Conservation (phyloP, 53 echinoderm and acorn worm species). For the Echinometra lucunter region DNA sequence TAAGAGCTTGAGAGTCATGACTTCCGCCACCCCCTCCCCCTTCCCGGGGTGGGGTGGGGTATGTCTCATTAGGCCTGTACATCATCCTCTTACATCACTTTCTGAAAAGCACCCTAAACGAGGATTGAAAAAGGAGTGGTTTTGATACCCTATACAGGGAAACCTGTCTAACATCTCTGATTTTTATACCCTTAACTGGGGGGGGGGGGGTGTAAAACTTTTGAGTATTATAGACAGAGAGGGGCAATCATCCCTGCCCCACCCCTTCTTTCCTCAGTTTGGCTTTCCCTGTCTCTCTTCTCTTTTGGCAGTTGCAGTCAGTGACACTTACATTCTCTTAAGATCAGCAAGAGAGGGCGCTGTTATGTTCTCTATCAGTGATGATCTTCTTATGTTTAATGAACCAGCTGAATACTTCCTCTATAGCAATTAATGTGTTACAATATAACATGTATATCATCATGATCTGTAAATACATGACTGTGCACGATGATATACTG, state of each 20-base stretch:
- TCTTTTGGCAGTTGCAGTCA: not conserved
- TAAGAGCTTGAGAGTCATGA: too few relatives aligned
- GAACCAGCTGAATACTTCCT: not conserved
- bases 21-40: not conserved
- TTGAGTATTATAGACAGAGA: too few relatives aligned
- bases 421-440: not conserved
- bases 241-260: too few relatives aligned
- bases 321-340: not conserved
- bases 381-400: not conserved
- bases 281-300: not conserved
- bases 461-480: not conserved
- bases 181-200: too few relatives aligned
- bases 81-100: too few relatives aligned
- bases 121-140: too few relatives aligned
- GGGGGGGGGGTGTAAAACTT: too few relatives aligned
- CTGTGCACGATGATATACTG: not conserved
- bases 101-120: too few relatives aligned
- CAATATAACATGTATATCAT: not conserved
- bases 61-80: too few relatives aligned
- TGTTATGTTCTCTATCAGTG: not conserved
- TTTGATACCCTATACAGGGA: too few relatives aligned
- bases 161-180: too few relatives aligned
- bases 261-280: not conserved
- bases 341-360: constrained; percentile 17
- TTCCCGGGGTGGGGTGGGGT: too few relatives aligned